Evolutionary conservation across 2,797 vertebrate genomes (phyloP).

Genomic region (Tapera naevia): DNA sequence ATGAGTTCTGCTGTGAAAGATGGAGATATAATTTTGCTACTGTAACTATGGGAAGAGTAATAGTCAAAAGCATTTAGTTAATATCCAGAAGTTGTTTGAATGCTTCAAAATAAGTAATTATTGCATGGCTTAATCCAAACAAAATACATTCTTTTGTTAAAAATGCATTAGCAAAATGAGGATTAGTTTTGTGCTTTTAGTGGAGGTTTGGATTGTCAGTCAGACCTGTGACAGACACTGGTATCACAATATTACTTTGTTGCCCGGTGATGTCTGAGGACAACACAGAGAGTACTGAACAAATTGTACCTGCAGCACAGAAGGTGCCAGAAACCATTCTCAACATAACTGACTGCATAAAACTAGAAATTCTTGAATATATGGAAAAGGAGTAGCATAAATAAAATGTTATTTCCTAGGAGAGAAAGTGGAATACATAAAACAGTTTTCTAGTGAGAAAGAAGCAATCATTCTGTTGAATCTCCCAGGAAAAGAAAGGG

Average conservation of each 20-base stretch:
- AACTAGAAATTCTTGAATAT: not conserved
- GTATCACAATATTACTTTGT: not conserved
- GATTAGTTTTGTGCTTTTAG: not conserved
- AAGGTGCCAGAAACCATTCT: not conserved
- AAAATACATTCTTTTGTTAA: not conserved
- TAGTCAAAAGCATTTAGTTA: slow-evolving; percentile 24
- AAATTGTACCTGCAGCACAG: slow-evolving; percentile 17
- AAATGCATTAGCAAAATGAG: not conserved
- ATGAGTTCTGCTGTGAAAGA: slow-evolving; percentile 13
- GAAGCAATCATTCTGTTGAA: not conserved
- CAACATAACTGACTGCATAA: not conserved
- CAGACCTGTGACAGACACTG: not conserved
- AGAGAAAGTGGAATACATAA: slow-evolving; percentile 10
- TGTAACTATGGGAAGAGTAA: slow-evolving; percentile 2
- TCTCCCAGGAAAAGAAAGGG: slow-evolving; percentile 12
- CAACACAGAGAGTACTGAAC: not conserved
- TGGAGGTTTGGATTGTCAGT: not conserved
- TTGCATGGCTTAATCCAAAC: not conserved
- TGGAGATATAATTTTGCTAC: not conserved
- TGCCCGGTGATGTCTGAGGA: not conserved
- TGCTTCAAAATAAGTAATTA: slow-evolving; percentile 1
- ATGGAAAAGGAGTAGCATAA: not conserved
- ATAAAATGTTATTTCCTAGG: slow-evolving; percentile 46
- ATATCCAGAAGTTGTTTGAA: not conserved
- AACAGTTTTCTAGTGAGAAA: not conserved